A percentile compares a stretch with the other conserved stretches of the same genome.
These are phyloP conservation scores for Leptarthrus brevirostris DNA, from an alignment of 2,888 invertebrate species.

Conservation along the genomic window DNA sequence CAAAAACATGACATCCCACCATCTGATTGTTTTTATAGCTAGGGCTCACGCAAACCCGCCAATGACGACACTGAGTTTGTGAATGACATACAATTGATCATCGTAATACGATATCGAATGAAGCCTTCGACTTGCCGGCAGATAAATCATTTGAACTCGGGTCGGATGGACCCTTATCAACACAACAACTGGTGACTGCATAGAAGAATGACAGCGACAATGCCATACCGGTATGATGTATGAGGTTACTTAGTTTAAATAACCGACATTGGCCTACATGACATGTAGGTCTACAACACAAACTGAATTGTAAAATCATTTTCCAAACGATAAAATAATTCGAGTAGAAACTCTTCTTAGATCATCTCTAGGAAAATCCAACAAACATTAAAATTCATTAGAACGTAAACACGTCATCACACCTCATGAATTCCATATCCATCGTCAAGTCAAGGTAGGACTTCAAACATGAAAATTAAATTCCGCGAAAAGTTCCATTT, in stretches of 20 bases:
- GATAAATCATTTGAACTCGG: constrained; percentile 31
- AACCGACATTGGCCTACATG: constrained; percentile 25
- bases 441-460: neutral
- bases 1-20: constrained; percentile 33
- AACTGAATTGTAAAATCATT: constrained; percentile 2
- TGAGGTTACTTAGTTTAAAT: constrained; percentile 2
- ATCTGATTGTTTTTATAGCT: constrained; percentile 37
- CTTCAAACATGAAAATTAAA: constrained; percentile 51
- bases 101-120: constrained; percentile 41
- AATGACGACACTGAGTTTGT: constrained; percentile 31
- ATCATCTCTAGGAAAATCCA: no score
- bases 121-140: constrained; percentile 19
- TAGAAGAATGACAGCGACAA: neutral
- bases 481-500: constrained; percentile 48
- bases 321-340: constrained; percentile 47
- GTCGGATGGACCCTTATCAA: constrained; percentile 3
- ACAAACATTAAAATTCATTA: neutral
- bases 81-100: constrained; percentile 35
- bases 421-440: neutral
- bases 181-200: neutral
- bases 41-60: constrained; percentile 16
- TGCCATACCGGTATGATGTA: neutral
- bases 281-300: neutral
- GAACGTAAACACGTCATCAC: neutral
- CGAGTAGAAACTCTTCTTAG: constrained; percentile 17